These are phyloP conservation scores for Cantharis nigra DNA, from an alignment of 2,888 invertebrate species.

Conservation along the genomic window DNA sequence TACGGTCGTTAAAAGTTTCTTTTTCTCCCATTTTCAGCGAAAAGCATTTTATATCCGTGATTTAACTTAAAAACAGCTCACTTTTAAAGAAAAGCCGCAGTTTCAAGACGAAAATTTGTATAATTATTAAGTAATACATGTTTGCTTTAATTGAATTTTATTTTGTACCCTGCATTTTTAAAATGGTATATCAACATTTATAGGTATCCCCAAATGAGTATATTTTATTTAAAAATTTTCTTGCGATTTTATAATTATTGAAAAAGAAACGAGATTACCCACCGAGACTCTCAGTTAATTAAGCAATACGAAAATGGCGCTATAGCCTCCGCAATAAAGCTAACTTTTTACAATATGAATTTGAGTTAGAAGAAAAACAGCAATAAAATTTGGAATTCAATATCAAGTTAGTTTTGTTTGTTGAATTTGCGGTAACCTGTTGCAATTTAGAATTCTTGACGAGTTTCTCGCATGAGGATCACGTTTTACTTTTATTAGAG, in stretches of 20 bases:
- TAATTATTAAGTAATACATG: not conserved
- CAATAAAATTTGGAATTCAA: conserved; percentile 47
- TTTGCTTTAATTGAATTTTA: not conserved
- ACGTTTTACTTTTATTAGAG: conserved; percentile 53
- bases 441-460: conserved; percentile 52
- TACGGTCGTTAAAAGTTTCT: conserved; percentile 43
- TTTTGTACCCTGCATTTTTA: not conserved
- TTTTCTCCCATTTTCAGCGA: conserved; percentile 34
- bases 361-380: conserved; percentile 15
- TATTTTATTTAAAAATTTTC: too few relatives aligned
- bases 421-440: conserved; percentile 46
- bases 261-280: not conserved
- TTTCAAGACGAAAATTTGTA: not conserved
- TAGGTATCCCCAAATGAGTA: not conserved
- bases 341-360: not conserved
- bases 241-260: not conserved
- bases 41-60: conserved; percentile 39
- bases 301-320: not conserved
- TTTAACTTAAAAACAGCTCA: conserved; percentile 38
- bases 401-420: conserved; percentile 38
- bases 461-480: conserved; percentile 49
- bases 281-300: not conserved
- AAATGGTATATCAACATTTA: not conserved
- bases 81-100: conserved; percentile 28
- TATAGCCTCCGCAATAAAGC: not conserved